Evolutionary conservation across 2,888 invertebrate species (phyloP).

Genomic region (Drosophila mayaguana): DNA sequence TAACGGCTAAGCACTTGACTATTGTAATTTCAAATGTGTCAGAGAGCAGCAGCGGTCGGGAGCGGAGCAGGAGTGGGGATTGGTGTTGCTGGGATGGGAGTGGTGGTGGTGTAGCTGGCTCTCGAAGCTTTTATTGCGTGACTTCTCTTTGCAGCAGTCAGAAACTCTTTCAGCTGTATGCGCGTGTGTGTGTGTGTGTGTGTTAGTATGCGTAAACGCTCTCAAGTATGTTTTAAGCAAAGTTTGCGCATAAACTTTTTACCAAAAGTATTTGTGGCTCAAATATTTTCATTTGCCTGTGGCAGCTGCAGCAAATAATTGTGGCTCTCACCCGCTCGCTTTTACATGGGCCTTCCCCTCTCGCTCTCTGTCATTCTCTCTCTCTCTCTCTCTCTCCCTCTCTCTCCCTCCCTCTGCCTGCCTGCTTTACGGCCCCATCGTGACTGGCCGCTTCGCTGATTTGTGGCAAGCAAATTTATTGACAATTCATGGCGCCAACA

Average conservation of each 20-base stretch:
- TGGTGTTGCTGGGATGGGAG: background rate
- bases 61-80: background rate
- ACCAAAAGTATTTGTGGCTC: slow-evolving; percentile 72
- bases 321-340: slow-evolving; percentile 24
- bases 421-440: slow-evolving; percentile 14
- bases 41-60: slow-evolving; percentile 7
- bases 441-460: slow-evolving; percentile 60
- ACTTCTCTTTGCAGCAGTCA: slow-evolving; percentile 58
- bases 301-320: slow-evolving; percentile 75
- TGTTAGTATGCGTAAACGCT: slow-evolving; percentile 24
- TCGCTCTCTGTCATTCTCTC: no score
- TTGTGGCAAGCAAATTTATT: slow-evolving; percentile 78
- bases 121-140: slow-evolving; percentile 69
- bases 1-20: slow-evolving; percentile 55
- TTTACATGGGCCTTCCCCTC: background rate
- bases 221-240: slow-evolving; percentile 69
- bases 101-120: slow-evolving; percentile 1
- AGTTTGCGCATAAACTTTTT: slow-evolving; percentile 71
- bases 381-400: background rate
- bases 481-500: slow-evolving; percentile 71
- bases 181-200: slow-evolving; percentile 1
- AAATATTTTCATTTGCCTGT: slow-evolving; percentile 76
- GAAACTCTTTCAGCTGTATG: slow-evolving; percentile 28
- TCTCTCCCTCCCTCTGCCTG: background rate
- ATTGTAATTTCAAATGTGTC: slow-evolving; percentile 59